A percentile compares a stretch with the other conserved stretches of the same genome.
Conservation (phyloP, 2,797 vertebrate species). For the Chelidonichthys spinosus region DNA sequence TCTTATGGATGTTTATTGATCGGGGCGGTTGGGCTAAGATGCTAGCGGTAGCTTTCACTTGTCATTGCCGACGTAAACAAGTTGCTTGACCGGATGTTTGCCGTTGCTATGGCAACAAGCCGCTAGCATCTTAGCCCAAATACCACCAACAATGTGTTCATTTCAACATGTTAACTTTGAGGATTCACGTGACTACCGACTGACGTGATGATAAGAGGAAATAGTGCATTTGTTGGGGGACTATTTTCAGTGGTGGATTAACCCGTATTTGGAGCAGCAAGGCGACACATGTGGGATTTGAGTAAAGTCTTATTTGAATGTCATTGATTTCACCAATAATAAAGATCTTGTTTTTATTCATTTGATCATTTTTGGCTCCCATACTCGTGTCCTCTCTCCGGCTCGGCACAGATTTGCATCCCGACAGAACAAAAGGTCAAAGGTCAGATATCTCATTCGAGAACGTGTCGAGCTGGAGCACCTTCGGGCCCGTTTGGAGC, state of each 20-base stretch:
- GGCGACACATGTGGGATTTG: no score
- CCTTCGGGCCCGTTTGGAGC: conserved; percentile 52
- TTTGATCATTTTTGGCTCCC: neutral
- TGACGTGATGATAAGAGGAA: neutral
- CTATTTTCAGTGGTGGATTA: neutral
- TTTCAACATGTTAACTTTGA: no score
- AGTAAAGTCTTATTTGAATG: neutral
- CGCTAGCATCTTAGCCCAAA: no score
- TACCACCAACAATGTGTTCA: no score
- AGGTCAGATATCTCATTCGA: conserved; percentile 52
- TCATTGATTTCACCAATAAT: no score
- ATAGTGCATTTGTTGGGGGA: neutral
- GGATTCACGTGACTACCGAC: no score
- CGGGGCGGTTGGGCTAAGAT: no score
- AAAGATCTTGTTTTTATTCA: neutral
- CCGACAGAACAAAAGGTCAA: conserved; percentile 41
- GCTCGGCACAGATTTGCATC: conserved; percentile 10
- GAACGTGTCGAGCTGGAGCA: conserved; percentile 39
- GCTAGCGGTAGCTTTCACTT: no score
- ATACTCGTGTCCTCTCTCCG: neutral
- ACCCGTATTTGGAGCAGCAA: neutral
- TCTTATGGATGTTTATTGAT: no score
- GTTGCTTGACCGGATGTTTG: no score
- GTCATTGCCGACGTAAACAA: no score
- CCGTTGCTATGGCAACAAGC: no score